These are phyloP conservation scores for Encarsia formosa DNA, from an alignment of 2,888 invertebrate species.

Conservation along the genomic window DNA sequence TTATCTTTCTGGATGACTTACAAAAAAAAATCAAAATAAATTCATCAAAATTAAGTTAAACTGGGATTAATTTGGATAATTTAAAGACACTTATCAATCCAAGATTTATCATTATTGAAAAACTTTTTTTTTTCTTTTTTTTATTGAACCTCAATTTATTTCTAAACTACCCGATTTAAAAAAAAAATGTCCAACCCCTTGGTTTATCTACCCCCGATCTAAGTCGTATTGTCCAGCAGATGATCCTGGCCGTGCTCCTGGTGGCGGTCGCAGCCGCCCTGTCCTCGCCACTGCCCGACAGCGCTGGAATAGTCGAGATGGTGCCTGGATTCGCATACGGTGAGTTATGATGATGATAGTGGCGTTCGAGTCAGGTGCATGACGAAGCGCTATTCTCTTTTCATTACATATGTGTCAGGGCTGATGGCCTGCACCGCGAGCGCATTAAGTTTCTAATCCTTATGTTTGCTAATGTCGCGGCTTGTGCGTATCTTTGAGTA, in stretches of 20 bases:
- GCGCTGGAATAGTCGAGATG: slow-evolving; percentile 50
- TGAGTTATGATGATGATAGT: no score
- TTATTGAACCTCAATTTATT: background rate
- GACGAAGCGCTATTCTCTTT: background rate
- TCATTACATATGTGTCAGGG: slow-evolving; percentile 18
- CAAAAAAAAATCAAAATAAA: no score
- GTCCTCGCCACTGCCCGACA: slow-evolving; percentile 39
- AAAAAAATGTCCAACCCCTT: no score
- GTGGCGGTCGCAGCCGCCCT: background rate
- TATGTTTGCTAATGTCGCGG: background rate
- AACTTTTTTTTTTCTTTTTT: background rate
- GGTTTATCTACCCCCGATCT: no score
- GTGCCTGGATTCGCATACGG: slow-evolving; percentile 49
- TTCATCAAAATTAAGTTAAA: no score
- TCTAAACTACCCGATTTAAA: background rate
- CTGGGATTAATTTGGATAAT: no score
- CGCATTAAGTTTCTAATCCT: background rate
- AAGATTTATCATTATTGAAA: background rate
- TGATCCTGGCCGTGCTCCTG: background rate
- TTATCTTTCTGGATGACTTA: no score
- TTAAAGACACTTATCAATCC: no score
- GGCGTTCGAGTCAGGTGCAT: background rate
- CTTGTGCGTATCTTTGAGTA: background rate
- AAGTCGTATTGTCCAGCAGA: background rate
- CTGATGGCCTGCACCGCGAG: background rate